A percentile compares a stretch with the other conserved stretches of the same genome.
Evolutionary conservation across 2,888 invertebrate species (phyloP).

Genomic region (Hypolimnas misippus): DNA sequence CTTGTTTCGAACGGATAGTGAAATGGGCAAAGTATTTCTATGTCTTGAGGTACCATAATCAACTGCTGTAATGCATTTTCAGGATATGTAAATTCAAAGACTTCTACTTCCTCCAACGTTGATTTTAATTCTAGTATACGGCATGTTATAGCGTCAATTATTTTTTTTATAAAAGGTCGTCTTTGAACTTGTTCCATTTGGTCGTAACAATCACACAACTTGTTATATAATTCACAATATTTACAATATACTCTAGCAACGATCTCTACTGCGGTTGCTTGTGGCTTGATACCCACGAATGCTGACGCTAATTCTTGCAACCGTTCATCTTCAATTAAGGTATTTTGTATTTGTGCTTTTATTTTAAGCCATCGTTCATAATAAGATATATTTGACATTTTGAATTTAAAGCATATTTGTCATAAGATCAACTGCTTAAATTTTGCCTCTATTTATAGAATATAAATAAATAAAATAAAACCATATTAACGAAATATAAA

Average conservation of each 20-base stretch:
- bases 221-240: conserved; percentile 82
- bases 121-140: conserved; percentile 85
- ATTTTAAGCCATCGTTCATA: conserved; percentile 68
- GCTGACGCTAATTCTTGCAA: conserved; percentile 63
- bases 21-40: conserved; percentile 86
- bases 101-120: conserved; percentile 82
- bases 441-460: neutral
- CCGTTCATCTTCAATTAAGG: conserved; percentile 61
- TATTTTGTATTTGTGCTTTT: conserved; percentile 57
- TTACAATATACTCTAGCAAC: conserved; percentile 79
- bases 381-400: conserved; percentile 69
- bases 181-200: conserved; percentile 86
- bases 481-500: neutral
- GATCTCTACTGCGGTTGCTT: conserved; percentile 75
- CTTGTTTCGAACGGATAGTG: conserved; percentile 85
- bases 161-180: conserved; percentile 78
- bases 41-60: conserved; percentile 87
- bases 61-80: conserved; percentile 88
- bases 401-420: conserved; percentile 13
- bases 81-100: conserved; percentile 87
- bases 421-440: neutral
- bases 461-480: neutral
- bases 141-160: conserved; percentile 84
- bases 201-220: conserved; percentile 84
- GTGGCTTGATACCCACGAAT: conserved; percentile 69